Evolutionary conservation across 2,113 vertebrate genomes (phyloP).

Genomic region (Athene cunicularia): DNA sequence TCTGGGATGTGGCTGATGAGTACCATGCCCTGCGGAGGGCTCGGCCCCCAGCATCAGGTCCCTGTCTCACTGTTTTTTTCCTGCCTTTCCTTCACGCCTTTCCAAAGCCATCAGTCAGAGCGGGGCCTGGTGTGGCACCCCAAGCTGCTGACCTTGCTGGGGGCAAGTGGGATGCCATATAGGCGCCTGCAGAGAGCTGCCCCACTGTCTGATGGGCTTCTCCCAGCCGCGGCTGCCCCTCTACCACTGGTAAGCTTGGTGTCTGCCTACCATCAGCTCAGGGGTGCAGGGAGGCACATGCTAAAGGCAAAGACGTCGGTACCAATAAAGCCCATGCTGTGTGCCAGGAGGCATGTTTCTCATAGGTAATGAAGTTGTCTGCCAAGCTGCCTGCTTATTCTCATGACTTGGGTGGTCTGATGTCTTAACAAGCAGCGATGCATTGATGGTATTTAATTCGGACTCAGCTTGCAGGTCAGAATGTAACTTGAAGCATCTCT

Average conservation of each 20-base stretch:
- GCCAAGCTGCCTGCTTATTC: rapidly evolving
- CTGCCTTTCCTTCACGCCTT: slow-evolving; percentile 83
- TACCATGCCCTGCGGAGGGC: slow-evolving; percentile 21
- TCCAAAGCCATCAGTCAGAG: slow-evolving; percentile 83
- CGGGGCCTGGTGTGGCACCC: neutral
- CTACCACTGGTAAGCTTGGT: neutral
- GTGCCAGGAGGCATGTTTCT: neutral
- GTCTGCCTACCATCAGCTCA: neutral
- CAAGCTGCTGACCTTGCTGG: slow-evolving; percentile 75
- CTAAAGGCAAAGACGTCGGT: neutral
- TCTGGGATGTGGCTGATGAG: slow-evolving; percentile 21
- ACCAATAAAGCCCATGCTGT: rapidly evolving
- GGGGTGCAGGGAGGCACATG: neutral
- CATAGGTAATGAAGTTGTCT: rapidly evolving
- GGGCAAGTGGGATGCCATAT: slow-evolving; percentile 68
- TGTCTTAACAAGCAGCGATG: neutral
- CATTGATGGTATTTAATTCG: neutral
- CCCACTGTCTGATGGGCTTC: neutral
- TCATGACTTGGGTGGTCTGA: neutral
- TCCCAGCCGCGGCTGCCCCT: neutral
- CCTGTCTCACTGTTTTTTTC: slow-evolving; percentile 37
- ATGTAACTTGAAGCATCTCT: neutral
- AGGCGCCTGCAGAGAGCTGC: neutral
- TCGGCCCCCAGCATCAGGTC: neutral
- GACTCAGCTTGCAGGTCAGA: neutral